Percentiles rank a stretch among this genome's conserved stretches.
phyloP scores from a whole-genome alignment of 2,797 vertebrate species.

The Alfaro cultratus region DNA sequence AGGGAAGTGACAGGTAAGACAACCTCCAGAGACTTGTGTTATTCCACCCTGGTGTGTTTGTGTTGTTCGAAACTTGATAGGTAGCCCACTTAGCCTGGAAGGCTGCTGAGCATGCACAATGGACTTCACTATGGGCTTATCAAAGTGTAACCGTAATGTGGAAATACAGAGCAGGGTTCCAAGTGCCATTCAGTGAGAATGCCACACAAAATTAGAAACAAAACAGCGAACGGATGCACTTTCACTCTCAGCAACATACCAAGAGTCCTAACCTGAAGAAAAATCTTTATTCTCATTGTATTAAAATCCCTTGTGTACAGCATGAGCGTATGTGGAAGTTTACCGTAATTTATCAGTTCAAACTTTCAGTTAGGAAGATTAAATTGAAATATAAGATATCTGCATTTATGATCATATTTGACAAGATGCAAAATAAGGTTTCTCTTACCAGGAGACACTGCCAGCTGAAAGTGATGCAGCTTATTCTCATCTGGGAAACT shows the following conservation, averaged over 20 bases:
- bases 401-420: too few species aligned
- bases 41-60: constrained; percentile 30
- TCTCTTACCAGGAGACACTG: constrained; percentile 93
- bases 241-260: not conserved
- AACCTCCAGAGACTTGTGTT: constrained; percentile 36
- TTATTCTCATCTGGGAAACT: constrained; percentile 97
- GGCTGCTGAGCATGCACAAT: constrained; percentile 52
- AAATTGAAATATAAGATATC: not conserved
- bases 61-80: constrained; percentile 34
- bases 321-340: not conserved
- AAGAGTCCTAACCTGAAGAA: not conserved
- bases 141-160: not conserved
- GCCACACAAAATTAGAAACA: constrained; percentile 1
- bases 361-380: not conserved
- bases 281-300: not conserved
- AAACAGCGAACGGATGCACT: constrained; percentile 7
- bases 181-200: constrained; percentile 20
- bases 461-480: constrained; percentile 94
- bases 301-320: not conserved
- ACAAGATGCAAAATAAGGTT: not conserved
- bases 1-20: constrained; percentile 8
- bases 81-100: constrained; percentile 38
- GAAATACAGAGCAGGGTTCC: constrained; percentile 23
- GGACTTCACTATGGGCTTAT: constrained; percentile 26
- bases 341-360: not conserved